Evolutionary conservation across 1,140 invertebrate species (phyloP).

Genomic region (Drosophila ironensis): DNA sequence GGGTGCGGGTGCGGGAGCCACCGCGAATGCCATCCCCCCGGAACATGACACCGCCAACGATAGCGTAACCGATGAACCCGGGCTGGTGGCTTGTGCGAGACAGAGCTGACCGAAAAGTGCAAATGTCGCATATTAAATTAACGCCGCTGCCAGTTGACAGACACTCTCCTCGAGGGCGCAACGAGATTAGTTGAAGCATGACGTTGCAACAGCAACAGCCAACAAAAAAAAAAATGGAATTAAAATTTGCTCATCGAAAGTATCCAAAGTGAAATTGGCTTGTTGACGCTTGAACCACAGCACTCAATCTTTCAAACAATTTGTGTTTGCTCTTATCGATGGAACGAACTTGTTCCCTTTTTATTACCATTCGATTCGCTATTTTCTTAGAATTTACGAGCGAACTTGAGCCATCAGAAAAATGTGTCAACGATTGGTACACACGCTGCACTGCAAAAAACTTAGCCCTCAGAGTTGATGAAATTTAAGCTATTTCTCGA

Average conservation of each 20-base stretch:
- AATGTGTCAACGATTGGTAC: slow-evolving; percentile 6
- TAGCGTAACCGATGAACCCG: slow-evolving; percentile 45
- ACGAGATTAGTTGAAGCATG: slow-evolving; percentile 53
- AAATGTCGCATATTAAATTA: slow-evolving; percentile 78
- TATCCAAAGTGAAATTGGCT: slow-evolving; percentile 26
- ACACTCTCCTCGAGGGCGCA: slow-evolving; percentile 6
- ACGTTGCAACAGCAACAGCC: slow-evolving; percentile 28
- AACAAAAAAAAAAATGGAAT: slow-evolving; percentile 18
- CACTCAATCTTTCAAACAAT: slow-evolving; percentile 39
- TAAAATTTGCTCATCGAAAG: slow-evolving; percentile 45
- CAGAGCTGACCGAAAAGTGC: slow-evolving; percentile 63
- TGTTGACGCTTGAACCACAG: slow-evolving; percentile 39
- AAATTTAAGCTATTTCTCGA: too few relatives aligned
- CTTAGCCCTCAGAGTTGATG: too few relatives aligned
- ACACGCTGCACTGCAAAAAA: not conserved
- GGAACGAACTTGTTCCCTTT: slow-evolving; percentile 13
- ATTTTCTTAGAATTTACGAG: slow-evolving; percentile 27
- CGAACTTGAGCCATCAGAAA: slow-evolving; percentile 6
- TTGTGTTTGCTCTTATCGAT: slow-evolving; percentile 27
- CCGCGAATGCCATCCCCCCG: not conserved
- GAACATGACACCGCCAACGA: slow-evolving; percentile 28
- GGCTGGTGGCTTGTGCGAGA: not conserved
- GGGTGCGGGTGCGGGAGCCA: too few relatives aligned
- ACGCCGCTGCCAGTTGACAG: slow-evolving; percentile 54
- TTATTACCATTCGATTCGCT: slow-evolving; percentile 36